Percentiles rank a stretch among this genome's conserved stretches.
Evolutionary conservation across 92 coral and sea anemone species (phyloP).

Genomic region (Actinostola sp.): DNA sequence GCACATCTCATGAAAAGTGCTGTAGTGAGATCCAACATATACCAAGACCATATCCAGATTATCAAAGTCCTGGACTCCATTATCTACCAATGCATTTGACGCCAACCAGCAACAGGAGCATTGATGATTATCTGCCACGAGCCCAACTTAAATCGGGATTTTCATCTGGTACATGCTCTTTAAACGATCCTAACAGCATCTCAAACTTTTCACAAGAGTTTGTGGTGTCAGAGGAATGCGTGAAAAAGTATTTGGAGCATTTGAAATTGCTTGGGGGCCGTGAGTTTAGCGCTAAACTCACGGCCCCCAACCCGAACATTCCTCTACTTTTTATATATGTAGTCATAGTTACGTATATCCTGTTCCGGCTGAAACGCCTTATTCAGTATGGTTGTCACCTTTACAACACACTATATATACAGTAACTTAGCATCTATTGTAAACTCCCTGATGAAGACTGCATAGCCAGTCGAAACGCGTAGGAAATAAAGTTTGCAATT

Average conservation of each 20-base stretch:
- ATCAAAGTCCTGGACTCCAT: constrained; percentile 23
- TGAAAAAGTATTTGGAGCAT: constrained; percentile 36
- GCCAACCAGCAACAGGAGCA: constrained; percentile 34
- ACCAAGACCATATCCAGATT: constrained; percentile 41
- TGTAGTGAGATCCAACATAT: constrained; percentile 38
- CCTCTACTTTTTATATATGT: too few species aligned
- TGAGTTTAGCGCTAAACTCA: too few species aligned
- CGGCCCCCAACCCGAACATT: too few species aligned
- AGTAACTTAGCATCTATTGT: too few species aligned
- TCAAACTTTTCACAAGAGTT: constrained; percentile 34
- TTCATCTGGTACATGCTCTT: constrained; percentile 41
- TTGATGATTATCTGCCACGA: constrained; percentile 63
- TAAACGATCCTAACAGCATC: constrained; percentile 41
- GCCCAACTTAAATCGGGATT: constrained; percentile 45
- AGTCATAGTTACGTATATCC: too few species aligned
- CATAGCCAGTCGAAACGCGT: too few species aligned
- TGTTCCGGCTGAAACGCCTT: too few species aligned
- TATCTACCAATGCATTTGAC: constrained; percentile 21
- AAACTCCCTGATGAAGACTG: too few species aligned
- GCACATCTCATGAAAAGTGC: constrained; percentile 32
- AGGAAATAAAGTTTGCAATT: too few species aligned
- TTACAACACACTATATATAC: too few species aligned
- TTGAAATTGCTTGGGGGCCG: constrained; percentile 36
- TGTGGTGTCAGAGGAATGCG: constrained; percentile 54
- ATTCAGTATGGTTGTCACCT: too few species aligned